phyloP scores from a whole-genome alignment of 2,113 vertebrate genomes.

The Scophthalmus maximus region DNA sequence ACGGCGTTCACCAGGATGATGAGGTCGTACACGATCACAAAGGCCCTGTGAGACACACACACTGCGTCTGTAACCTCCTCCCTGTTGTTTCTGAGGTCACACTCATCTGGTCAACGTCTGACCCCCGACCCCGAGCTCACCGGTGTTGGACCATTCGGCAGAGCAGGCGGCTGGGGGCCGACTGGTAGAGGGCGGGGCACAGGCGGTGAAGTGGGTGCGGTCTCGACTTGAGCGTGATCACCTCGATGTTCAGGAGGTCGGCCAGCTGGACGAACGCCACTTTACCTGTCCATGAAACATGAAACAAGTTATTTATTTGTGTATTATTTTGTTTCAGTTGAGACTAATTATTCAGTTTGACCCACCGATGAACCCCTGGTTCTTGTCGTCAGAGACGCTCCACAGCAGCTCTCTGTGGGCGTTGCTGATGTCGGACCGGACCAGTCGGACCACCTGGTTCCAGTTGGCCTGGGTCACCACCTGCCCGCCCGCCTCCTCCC shows the following conservation, averaged over 20 bases:
- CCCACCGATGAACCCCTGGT: slow-evolving; percentile 88
- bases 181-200: slow-evolving; percentile 84
- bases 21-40: slow-evolving; percentile 82
- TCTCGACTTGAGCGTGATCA: slow-evolving; percentile 86
- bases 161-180: slow-evolving; percentile 81
- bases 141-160: slow-evolving; percentile 85
- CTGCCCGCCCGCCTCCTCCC: slow-evolving; percentile 75
- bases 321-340: not conserved
- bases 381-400: slow-evolving; percentile 84
- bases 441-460: slow-evolving; percentile 86
- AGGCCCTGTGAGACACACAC: slow-evolving; percentile 38
- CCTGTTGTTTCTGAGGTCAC: not conserved
- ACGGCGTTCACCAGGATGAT: slow-evolving; percentile 92
- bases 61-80: not conserved
- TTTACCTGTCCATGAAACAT: slow-evolving; percentile 82
- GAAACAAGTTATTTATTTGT: not conserved
- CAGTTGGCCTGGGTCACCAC: slow-evolving; percentile 85
- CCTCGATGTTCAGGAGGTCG: slow-evolving; percentile 94
- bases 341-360: no score
- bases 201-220: slow-evolving; percentile 84
- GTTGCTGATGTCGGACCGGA: slow-evolving; percentile 85
- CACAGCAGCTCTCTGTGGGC: slow-evolving; percentile 90
- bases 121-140: slow-evolving; percentile 71
- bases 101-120: not conserved
- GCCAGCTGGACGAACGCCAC: slow-evolving; percentile 89